Evolutionary conservation across 2,888 invertebrate species (phyloP).

Genomic region (Merodon equestris): DNA sequence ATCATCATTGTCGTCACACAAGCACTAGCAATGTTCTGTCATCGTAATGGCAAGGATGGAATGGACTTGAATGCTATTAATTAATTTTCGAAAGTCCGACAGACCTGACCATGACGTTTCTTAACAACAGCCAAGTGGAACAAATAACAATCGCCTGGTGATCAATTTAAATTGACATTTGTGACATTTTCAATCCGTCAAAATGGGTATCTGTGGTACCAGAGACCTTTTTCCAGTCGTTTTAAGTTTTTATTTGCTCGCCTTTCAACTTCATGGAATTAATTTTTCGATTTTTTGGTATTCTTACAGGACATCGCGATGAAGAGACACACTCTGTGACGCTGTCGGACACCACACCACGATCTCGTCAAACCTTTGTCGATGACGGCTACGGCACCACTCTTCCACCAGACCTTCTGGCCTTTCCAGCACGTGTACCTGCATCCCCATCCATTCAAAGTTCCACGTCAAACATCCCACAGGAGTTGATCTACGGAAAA

Average conservation of each 20-base stretch:
- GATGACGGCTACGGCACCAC: slow-evolving; percentile 81
- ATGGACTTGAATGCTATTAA: slow-evolving; percentile 54
- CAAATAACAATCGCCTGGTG: too few species aligned
- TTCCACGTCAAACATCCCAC: slow-evolving; percentile 87
- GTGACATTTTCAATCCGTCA: too few species aligned
- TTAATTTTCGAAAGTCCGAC: slow-evolving; percentile 45
- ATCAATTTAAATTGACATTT: too few species aligned
- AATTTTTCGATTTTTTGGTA: slow-evolving; percentile 6
- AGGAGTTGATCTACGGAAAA: slow-evolving; percentile 77
- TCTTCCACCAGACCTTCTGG: slow-evolving; percentile 89
- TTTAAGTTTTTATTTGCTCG: neutral
- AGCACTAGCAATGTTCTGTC: too few species aligned
- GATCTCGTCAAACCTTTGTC: slow-evolving; percentile 79
- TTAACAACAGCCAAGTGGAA: too few species aligned
- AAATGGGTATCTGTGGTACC: too few species aligned
- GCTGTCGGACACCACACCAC: slow-evolving; percentile 82
- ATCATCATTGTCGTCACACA: neutral
- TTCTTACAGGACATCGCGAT: slow-evolving; percentile 82
- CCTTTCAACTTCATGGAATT: neutral
- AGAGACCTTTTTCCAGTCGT: neutral
- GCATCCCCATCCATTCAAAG: slow-evolving; percentile 90
- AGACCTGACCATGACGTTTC: neutral
- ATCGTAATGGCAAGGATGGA: neutral
- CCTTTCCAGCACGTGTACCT: slow-evolving; percentile 86
- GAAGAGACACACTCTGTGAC: slow-evolving; percentile 86